These are phyloP conservation scores for Holotrichia oblita DNA, from an alignment of 1,140 invertebrate species.

Conservation along the genomic window DNA sequence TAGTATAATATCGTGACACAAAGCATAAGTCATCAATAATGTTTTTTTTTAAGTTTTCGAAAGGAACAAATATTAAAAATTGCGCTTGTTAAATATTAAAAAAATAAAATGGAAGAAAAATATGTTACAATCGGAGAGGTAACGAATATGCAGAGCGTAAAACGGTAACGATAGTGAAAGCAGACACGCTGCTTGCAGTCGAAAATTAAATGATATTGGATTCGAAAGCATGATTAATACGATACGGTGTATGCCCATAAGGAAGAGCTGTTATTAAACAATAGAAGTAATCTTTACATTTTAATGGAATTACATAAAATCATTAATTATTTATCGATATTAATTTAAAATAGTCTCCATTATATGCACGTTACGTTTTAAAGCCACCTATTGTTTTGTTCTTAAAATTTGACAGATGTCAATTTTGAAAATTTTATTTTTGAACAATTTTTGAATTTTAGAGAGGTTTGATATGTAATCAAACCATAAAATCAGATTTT, in stretches of 20 bases:
- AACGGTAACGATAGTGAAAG: slow-evolving; percentile 25
- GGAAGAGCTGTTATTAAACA: slow-evolving; percentile 7
- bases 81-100: neutral
- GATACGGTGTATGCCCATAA: neutral
- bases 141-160: slow-evolving; percentile 24
- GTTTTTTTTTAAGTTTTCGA: too few species aligned
- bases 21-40: neutral
- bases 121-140: neutral
- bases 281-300: neutral
- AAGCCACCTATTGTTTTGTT: too few species aligned
- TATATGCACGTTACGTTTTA: too few species aligned
- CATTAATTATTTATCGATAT: neutral
- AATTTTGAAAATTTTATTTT: too few species aligned
- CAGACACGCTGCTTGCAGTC: neutral
- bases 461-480: too few species aligned
- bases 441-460: too few species aligned
- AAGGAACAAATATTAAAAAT: too few species aligned
- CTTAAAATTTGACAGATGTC: too few species aligned
- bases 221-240: slow-evolving; percentile 19
- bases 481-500: too few species aligned
- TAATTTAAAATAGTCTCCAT: too few species aligned
- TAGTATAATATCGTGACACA: neutral
- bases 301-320: neutral
- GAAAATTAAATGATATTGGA: slow-evolving; percentile 20
- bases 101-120: neutral